These are phyloP conservation scores for Uria aalge DNA, from an alignment of 2,113 vertebrate genomes.

Conservation along the genomic window DNA sequence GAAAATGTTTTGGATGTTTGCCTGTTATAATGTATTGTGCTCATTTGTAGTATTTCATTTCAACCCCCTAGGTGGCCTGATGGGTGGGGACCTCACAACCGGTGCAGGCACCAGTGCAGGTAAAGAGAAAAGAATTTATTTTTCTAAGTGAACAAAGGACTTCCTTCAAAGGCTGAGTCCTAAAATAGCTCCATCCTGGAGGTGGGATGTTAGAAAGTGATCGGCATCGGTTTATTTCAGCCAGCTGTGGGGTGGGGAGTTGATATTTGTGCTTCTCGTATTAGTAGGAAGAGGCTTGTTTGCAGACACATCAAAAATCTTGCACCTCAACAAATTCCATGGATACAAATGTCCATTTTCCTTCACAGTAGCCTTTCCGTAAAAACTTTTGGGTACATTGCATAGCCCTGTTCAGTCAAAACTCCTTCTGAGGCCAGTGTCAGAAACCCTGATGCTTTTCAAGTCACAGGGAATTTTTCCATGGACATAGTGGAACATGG, in stretches of 20 bases:
- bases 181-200: conserved; percentile 21
- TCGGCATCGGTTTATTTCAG: background rate
- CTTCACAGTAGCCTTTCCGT: background rate
- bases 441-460: background rate
- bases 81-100: conserved; percentile 98
- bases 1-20: conserved; percentile 10
- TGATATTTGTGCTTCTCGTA: background rate
- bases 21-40: conserved; percentile 1
- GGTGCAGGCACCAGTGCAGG: conserved; percentile 99
- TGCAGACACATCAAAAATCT: background rate
- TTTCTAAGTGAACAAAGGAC: background rate
- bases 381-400: background rate
- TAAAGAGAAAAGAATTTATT: conserved; percentile 74
- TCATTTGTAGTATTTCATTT: conserved; percentile 54
- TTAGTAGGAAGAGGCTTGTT: background rate
- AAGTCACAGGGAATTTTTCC: background rate
- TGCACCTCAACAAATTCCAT: background rate
- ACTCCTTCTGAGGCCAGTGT: background rate
- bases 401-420: background rate
- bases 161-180: background rate
- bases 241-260: background rate
- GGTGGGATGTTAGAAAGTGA: background rate
- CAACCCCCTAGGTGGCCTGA: conserved; percentile 90
- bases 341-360: background rate
- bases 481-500: background rate